Evolutionary conservation across 2,888 invertebrate species (phyloP).

Genomic region (Nephrotoma appendiculata): DNA sequence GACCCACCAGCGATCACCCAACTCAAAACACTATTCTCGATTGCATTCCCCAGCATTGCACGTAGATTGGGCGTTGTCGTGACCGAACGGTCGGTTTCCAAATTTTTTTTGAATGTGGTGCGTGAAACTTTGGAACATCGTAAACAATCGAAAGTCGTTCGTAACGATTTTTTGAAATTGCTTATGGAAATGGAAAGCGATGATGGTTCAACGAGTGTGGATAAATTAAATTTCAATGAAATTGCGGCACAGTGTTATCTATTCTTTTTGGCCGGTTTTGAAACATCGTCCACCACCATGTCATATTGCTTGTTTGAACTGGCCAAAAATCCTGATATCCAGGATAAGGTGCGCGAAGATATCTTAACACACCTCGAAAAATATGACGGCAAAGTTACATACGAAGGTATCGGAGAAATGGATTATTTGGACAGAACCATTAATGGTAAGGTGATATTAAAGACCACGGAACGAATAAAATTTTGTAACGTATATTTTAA

Average conservation of each 20-base stretch:
- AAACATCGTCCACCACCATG: neutral
- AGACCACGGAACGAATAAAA: conserved; percentile 8
- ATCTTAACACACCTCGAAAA: neutral
- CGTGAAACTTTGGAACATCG: neutral
- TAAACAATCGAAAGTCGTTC: neutral
- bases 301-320: neutral
- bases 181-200: conserved; percentile 14
- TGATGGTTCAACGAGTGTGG: conserved; percentile 13
- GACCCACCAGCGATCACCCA: neutral
- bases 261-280: neutral
- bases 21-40: neutral
- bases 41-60: neutral
- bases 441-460: neutral
- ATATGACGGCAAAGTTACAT: conserved; percentile 22
- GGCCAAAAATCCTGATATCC: neutral
- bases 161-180: neutral
- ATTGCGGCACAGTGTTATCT: neutral
- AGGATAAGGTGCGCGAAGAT: neutral
- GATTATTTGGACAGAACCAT: conserved; percentile 17
- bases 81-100: neutral
- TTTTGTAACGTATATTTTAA: conserved; percentile 13
- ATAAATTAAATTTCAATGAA: neutral
- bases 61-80: neutral
- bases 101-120: neutral
- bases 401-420: conserved; percentile 29